Evolutionary conservation across 2,797 vertebrate species (phyloP), one percentile per base, ranked within the genome.

Genomic region (Sebastes kiyomatsui): DNA sequence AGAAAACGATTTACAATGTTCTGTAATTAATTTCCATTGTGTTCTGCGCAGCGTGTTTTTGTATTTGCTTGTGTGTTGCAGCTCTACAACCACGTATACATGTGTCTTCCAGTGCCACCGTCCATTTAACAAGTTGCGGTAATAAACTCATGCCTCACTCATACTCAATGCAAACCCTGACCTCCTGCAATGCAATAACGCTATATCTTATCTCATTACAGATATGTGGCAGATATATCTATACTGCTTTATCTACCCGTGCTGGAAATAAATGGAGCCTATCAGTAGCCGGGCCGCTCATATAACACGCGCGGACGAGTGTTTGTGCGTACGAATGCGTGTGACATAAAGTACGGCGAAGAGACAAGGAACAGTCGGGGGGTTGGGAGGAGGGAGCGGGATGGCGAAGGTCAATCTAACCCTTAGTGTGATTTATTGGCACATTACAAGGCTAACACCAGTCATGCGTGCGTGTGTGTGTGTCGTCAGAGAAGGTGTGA

Each of bases 371-470:
- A n/a, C 69, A 82, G 84, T 85, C 30, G 25, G 20, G 28, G 71
- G 82, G 73, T 11, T 56, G 77, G 60, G 76, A 64, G 67, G 81
- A 83, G 83, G 68, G 69, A 73, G 79, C 27, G 7, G 62, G 78
- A 86, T 74, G 65, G 83, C 85, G 90, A 83, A 93, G 91, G 91
- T 93, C 92, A 92, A 76, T 82, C 58, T 32, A 52, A 82, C 90
- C 80, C 75, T 91, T 84, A 64, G 64, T 86, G 74, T 90, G 92
- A 95, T 93, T 92, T 92, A 95, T 90, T 80, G 88, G 66, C 79
- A 82, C 89, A 88, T 92, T 92, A 88, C 90, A 87, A 83, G 74
- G 85, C 81, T 75, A 72, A 80, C 70, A 25, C 60, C 25, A 13
- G 73, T 76, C 5, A 1, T 33, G 58, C 16, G 68, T 65, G 79